Conservation (phyloP, 2,888 invertebrate genomes). For the Mythimna impura region DNA sequence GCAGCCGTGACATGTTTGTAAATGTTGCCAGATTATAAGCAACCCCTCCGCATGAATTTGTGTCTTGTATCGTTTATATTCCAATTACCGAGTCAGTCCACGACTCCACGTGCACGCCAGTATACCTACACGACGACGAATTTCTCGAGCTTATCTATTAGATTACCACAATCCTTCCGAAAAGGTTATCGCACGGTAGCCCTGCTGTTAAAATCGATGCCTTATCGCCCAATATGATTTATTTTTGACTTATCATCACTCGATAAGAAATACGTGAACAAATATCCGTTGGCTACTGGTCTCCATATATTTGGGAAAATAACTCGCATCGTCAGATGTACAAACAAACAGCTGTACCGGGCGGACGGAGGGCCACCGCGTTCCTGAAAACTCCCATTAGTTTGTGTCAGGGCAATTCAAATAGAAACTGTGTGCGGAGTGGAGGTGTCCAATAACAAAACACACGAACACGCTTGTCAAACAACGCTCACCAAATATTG, state of each 20-base stretch:
- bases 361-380: constrained; percentile 67
- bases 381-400: constrained; percentile 81
- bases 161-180: constrained; percentile 79
- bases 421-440: constrained; percentile 84
- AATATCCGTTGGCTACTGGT: constrained; percentile 75
- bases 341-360: constrained; percentile 72
- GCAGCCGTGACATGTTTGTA: constrained; percentile 83
- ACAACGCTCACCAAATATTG: constrained; percentile 88
- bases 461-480: constrained; percentile 88
- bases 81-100: constrained; percentile 80
- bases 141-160: constrained; percentile 81
- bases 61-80: constrained; percentile 79
- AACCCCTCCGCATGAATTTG: constrained; percentile 79
- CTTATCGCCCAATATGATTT: constrained; percentile 84
- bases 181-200: constrained; percentile 87
- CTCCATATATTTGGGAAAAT: constrained; percentile 66
- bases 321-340: constrained; percentile 69
- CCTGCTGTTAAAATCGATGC: constrained; percentile 78
- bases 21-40: constrained; percentile 80
- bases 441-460: constrained; percentile 88
- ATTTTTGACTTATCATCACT: constrained; percentile 77
- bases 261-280: constrained; percentile 75
- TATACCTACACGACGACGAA: constrained; percentile 71
- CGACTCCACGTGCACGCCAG: constrained; percentile 78
- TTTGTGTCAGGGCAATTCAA: constrained; percentile 82